phyloP scores from a whole-genome alignment of 2,888 invertebrate genomes.

The Tipula vernalis region DNA sequence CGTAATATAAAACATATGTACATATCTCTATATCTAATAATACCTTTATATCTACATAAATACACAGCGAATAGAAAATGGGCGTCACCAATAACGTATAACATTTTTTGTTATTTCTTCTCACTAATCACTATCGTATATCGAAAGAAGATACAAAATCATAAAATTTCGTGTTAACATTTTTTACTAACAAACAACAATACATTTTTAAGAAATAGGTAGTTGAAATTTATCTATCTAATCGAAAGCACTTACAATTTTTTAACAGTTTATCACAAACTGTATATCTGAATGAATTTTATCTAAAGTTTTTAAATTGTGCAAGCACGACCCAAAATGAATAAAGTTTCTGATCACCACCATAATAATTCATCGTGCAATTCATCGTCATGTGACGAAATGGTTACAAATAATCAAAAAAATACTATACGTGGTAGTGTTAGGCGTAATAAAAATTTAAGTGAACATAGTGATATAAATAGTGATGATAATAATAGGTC shows the following conservation, averaged over 20 bases:
- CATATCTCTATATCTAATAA: background rate
- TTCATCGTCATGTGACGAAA: background rate
- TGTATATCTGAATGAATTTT: background rate
- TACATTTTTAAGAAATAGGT: background rate
- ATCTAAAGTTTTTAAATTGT: background rate
- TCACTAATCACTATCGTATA: background rate
- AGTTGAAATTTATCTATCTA: background rate
- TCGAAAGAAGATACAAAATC: background rate
- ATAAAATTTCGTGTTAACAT: background rate
- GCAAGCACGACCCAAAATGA: background rate
- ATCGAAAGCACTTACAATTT: background rate
- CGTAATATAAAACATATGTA: background rate
- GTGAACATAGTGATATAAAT: background rate
- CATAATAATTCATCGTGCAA: background rate
- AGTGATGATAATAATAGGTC: background rate
- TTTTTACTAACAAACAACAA: background rate
- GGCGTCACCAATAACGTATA: background rate
- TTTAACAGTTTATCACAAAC: background rate
- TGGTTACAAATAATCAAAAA: background rate
- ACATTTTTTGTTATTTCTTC: background rate
- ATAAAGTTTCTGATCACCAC: background rate
- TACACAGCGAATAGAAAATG: background rate
- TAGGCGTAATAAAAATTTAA: background rate
- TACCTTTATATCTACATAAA: too few species aligned
- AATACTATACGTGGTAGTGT: background rate